Evolutionary conservation across 2,113 vertebrate species (phyloP).

Genomic region (Antigone vipio): DNA sequence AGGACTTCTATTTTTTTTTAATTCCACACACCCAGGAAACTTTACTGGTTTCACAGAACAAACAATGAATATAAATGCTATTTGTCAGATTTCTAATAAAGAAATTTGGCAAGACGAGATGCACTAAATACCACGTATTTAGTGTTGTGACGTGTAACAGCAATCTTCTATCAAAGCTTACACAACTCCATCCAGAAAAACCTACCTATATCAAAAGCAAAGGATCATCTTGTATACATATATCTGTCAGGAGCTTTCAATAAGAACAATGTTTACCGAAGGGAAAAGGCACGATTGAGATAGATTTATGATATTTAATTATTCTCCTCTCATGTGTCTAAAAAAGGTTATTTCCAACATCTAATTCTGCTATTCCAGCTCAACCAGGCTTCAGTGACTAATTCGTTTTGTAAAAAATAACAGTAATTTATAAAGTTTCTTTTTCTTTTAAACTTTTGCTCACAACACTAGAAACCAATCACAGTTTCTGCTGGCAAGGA

Average conservation of each 20-base stretch:
- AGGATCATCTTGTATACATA: background rate
- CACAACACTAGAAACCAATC: background rate
- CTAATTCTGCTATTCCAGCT: background rate
- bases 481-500: background rate
- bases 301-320: background rate
- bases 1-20: background rate
- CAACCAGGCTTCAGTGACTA: background rate
- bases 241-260: background rate
- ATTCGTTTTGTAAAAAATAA: background rate
- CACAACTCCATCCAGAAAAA: background rate
- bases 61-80: background rate
- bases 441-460: background rate
- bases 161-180: background rate
- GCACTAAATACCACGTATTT: background rate
- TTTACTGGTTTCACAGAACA: background rate
- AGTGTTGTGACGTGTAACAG: background rate
- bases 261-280: background rate
- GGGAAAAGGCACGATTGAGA: background rate
- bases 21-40: background rate
- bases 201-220: background rate
- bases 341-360: background rate
- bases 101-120: background rate
- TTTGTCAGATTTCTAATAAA: background rate
- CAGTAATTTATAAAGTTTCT: background rate
- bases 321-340: background rate